Base-by-base conservation (phyloP, 2,888 invertebrate species). In the Troilus luridus region DNA sequence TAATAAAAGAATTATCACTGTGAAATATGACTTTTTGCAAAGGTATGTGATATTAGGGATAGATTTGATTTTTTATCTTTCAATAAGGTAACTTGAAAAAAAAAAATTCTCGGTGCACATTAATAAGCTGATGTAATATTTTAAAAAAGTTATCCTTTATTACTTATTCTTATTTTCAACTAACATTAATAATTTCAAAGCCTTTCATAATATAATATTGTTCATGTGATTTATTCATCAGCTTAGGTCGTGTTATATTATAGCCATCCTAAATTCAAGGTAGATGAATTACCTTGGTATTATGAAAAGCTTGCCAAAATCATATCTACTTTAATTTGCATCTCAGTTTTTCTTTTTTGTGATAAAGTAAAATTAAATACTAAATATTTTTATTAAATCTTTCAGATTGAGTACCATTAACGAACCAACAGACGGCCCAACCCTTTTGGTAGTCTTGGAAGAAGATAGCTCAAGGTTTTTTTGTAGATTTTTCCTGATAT, bases 401-500 rank as follows among this genome's bases (percentile, higher is more conserved):
- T 77, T 41, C 72, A 77, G 72, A 77, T 41, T 27, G 19, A 77
- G 17, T 17, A 41, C 72, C 2, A 41, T 77, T 77, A 27, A 77
- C 27, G 72, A 27, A 19, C 3, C 72, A 27, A 77, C 72, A 77
- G 72, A 77, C 8, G 21, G 27, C 24, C 72, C 72, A 8, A 41
- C 72, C 12, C 6, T 77, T 77, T 77, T 77, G 41, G 19, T 77
- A 10, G 27, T 77, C 8, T 27, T 77, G 72, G 72, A 77, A 77
- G 72, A 77, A 77, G 72, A 77, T 77, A 77, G 41, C 72, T 77
- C 72, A 77, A 77, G 72, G 72, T 77, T 77, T 77, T 77, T 77
- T 41, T 77, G 72, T 77, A 77, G 27, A 41, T 77, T 77, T 77
- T 77, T 77, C 41, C 41, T 77, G 7, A 41, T 77, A 17, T 77